Conservation (phyloP, 2,797 vertebrate genomes). For the Adrianichthys oophorus region DNA sequence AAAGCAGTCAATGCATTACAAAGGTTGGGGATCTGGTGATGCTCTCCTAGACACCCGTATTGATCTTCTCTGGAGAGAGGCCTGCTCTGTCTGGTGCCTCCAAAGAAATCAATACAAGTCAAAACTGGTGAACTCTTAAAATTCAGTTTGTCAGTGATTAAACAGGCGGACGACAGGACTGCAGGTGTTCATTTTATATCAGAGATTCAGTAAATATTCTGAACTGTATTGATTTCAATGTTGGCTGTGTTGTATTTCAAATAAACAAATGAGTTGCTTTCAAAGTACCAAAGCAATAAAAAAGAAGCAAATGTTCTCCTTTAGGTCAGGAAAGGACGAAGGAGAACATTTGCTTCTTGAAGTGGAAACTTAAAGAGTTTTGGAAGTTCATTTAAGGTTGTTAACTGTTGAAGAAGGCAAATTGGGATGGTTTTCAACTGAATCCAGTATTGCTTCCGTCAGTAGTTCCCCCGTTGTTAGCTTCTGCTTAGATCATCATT, state of each 20-base stretch:
- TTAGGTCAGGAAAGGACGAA: too few relatives aligned
- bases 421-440: too few relatives aligned
- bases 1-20: constrained; percentile 11
- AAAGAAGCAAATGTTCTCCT: too few relatives aligned
- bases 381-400: too few relatives aligned
- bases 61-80: constrained; percentile 45
- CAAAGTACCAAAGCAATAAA: too few relatives aligned
- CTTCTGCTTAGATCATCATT: too few relatives aligned
- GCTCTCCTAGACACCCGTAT: constrained; percentile 45
- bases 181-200: background rate
- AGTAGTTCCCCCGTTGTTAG: too few relatives aligned
- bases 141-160: constrained; percentile 14
- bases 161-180: background rate
- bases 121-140: constrained; percentile 35
- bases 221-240: background rate
- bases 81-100: constrained; percentile 50
- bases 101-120: constrained; percentile 48
- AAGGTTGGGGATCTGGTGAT: constrained; percentile 6
- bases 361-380: too few relatives aligned
- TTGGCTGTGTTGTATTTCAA: background rate
- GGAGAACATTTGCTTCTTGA: too few relatives aligned
- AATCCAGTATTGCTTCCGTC: too few relatives aligned
- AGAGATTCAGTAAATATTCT: background rate
- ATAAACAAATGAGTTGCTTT: background rate
- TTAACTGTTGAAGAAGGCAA: too few relatives aligned